Evolutionary conservation across 2,113 vertebrate species (phyloP).

Genomic region (Recurvirostra avosetta): DNA sequence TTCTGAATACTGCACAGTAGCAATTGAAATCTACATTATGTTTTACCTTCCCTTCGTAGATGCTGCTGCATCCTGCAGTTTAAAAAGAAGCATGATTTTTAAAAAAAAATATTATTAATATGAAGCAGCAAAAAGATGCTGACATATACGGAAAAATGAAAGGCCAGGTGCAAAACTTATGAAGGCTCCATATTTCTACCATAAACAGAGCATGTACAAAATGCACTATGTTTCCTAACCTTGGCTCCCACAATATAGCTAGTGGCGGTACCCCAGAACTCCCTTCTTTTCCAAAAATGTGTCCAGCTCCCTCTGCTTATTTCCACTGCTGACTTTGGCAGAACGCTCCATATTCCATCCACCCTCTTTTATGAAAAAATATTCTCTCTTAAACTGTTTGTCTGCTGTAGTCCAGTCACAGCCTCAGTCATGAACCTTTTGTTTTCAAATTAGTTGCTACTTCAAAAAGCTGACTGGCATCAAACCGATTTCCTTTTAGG

Average conservation of each 20-base stretch:
- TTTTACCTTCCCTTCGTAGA: not conserved
- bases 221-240: constrained; percentile 12
- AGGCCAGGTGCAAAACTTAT: constrained; percentile 40
- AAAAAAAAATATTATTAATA: not conserved
- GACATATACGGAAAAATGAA: constrained; percentile 12
- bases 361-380: constrained; percentile 28
- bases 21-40: not conserved
- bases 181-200: constrained; percentile 28
- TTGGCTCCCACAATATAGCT: constrained; percentile 37
- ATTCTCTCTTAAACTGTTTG: constrained; percentile 55
- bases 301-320: constrained; percentile 51
- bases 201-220: constrained; percentile 27
- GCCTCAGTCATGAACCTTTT: constrained; percentile 53
- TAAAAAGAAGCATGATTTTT: not conserved
- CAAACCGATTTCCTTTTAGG: constrained; percentile 69
- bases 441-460: constrained; percentile 69
- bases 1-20: not conserved
- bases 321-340: constrained; percentile 70
- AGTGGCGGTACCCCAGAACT: constrained; percentile 37
- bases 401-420: constrained; percentile 42
- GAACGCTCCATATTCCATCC: constrained; percentile 44
- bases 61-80: not conserved
- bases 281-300: constrained; percentile 59
- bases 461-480: constrained; percentile 71
- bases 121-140: not conserved